Evolutionary conservation across 2,888 invertebrate species (phyloP).

Genomic region (Cephus pulcher): DNA sequence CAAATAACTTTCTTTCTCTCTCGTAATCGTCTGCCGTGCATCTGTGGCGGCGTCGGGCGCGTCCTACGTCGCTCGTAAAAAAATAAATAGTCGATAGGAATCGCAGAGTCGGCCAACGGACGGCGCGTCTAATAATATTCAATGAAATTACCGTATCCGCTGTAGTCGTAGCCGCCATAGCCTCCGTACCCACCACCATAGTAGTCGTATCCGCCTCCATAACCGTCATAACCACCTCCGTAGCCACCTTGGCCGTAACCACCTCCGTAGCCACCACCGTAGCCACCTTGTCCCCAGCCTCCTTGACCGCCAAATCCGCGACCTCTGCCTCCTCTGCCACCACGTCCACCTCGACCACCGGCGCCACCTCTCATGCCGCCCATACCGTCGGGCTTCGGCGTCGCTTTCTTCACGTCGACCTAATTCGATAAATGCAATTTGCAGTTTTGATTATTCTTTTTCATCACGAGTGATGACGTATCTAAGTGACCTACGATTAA

Average conservation of each 20-base stretch:
- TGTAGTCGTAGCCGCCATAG: conserved; percentile 84
- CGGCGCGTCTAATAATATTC: conserved; percentile 50
- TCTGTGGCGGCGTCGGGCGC: background rate
- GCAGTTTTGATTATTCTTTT: conserved; percentile 12
- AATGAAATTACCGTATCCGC: conserved; percentile 83
- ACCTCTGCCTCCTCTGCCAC: conserved; percentile 74
- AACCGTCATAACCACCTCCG: conserved; percentile 80
- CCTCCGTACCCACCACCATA: conserved; percentile 79
- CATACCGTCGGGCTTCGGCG: conserved; percentile 87
- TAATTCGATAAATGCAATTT: conserved; percentile 58
- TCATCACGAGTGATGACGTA: conserved; percentile 19
- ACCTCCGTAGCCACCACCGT: conserved; percentile 73
- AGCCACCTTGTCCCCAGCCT: conserved; percentile 72
- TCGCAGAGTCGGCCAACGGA: background rate
- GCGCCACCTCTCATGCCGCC: conserved; percentile 74
- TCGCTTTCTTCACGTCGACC: conserved; percentile 96
- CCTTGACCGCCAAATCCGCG: conserved; percentile 67
- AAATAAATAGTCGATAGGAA: conserved; percentile 24
- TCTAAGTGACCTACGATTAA: background rate
- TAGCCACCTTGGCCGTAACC: conserved; percentile 78
- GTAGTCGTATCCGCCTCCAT: conserved; percentile 79
- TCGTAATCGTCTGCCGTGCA: too few relatives aligned
- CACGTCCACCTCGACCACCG: conserved; percentile 75
- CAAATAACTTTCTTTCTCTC: background rate
- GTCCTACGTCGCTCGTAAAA: conserved; percentile 2